A percentile compares a stretch with the other conserved stretches of the same genome.
Conservation (phyloP, 2,797 vertebrate genomes). For the Paramormyrops hopkinsi region DNA sequence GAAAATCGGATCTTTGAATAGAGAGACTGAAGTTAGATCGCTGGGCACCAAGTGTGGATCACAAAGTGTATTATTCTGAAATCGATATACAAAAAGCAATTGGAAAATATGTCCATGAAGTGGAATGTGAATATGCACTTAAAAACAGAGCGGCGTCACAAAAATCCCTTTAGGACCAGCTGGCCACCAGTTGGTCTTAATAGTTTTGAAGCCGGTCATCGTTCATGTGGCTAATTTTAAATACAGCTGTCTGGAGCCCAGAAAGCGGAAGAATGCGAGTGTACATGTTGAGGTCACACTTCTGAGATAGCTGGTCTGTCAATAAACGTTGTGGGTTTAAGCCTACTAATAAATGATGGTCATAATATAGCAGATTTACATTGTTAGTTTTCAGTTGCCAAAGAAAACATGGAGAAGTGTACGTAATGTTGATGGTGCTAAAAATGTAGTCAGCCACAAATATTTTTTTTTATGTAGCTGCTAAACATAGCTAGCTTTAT, state of each 20-base stretch:
- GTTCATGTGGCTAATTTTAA: background rate
- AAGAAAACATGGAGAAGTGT: background rate
- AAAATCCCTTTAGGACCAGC: background rate
- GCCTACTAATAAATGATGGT: background rate
- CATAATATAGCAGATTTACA: background rate
- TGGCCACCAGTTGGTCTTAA: background rate
- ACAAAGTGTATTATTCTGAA: background rate
- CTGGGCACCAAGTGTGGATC: background rate
- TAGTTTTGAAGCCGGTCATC: background rate
- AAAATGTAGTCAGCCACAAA: background rate
- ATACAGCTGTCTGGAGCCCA: background rate
- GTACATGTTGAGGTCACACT: background rate
- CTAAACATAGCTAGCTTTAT: background rate
- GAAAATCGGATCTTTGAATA: background rate
- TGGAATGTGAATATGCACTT: background rate
- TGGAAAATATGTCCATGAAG: background rate
- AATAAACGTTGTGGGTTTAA: background rate
- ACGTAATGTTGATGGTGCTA: background rate
- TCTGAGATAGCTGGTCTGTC: background rate
- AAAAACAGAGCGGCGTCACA: background rate
- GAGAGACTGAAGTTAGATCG: background rate
- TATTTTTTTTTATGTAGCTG: background rate
- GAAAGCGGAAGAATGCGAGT: background rate
- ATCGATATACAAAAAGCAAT: background rate
- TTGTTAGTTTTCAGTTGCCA: background rate